A percentile compares a stretch with the other conserved stretches of the same genome.
Conservation (phyloP, 1,140 invertebrate genomes). For the Bactericera cockerelli region DNA sequence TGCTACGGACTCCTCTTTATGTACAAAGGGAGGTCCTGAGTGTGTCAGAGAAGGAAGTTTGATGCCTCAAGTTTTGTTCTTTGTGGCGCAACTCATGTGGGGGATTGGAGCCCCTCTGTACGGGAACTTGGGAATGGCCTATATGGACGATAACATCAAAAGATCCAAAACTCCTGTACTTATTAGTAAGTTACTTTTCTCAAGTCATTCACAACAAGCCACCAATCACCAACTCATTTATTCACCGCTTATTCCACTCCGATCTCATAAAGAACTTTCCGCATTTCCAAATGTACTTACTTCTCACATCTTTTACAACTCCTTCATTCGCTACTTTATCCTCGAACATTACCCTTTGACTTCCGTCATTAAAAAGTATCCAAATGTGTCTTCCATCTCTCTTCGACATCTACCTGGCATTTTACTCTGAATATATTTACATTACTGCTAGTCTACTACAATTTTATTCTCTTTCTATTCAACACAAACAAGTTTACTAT, state of each 20-base stretch:
- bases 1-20: neutral
- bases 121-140: slow-evolving; percentile 44
- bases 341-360: too few species aligned
- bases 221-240: slow-evolving; percentile 23
- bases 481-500: too few species aligned
- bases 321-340: too few species aligned
- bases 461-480: too few species aligned
- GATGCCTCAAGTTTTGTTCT: slow-evolving; percentile 35
- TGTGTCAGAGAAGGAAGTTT: slow-evolving; percentile 26
- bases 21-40: neutral
- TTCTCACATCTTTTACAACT: too few species aligned
- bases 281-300: slow-evolving; percentile 22
- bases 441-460: too few species aligned
- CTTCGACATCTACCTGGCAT: too few species aligned
- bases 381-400: too few species aligned
- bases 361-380: too few species aligned
- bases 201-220: too few species aligned
- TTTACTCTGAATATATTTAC: too few species aligned
- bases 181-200: slow-evolving; percentile 29
- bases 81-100: slow-evolving; percentile 38
- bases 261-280: slow-evolving; percentile 26
- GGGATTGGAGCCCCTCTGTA: slow-evolving; percentile 42
- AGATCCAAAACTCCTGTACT: slow-evolving; percentile 36
- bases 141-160: slow-evolving; percentile 48
- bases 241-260: slow-evolving; percentile 28